Percentiles rank a stretch among this genome's conserved stretches.
These are phyloP conservation scores for Micronycteris hirsuta DNA, from an alignment of 2,113 vertebrate species.

Conservation along the genomic window DNA sequence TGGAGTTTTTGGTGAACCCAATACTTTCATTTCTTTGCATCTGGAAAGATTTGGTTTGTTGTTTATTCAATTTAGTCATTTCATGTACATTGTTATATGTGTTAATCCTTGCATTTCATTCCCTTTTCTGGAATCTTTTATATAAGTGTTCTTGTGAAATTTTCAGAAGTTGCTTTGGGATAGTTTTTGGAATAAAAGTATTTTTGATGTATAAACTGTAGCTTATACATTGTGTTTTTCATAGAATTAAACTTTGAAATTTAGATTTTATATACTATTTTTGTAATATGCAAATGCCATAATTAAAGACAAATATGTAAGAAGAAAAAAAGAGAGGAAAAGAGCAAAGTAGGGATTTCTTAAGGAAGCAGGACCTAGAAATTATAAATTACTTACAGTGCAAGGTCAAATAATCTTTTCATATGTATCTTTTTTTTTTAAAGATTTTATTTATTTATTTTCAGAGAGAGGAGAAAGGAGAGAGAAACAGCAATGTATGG, in stretches of 20 bases:
- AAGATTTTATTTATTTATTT: too few species aligned
- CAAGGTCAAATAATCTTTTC: neutral
- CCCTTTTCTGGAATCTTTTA: neutral
- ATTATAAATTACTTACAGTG: neutral
- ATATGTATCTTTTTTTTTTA: neutral
- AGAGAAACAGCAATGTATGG: too few species aligned
- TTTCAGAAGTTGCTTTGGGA: neutral
- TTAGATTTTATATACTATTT: neutral
- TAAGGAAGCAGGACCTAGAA: neutral
- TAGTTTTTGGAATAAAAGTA: neutral
- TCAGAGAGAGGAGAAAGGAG: too few species aligned
- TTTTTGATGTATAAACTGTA: neutral
- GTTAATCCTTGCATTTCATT: neutral
- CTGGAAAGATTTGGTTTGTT: neutral
- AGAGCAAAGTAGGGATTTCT: neutral
- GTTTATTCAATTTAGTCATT: neutral
- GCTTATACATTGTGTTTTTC: neutral
- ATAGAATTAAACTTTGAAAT: neutral
- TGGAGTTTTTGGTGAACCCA: too few species aligned
- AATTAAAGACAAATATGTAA: constrained; percentile 8
- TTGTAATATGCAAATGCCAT: neutral
- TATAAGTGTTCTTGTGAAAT: neutral
- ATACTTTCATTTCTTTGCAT: neutral
- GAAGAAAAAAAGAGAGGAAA: neutral
- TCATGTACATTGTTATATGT: neutral